Percentiles rank a stretch among this genome's conserved stretches.
phyloP scores from a whole-genome alignment of 2,113 vertebrate genomes.

The Paramormyrops kingsleyae region DNA sequence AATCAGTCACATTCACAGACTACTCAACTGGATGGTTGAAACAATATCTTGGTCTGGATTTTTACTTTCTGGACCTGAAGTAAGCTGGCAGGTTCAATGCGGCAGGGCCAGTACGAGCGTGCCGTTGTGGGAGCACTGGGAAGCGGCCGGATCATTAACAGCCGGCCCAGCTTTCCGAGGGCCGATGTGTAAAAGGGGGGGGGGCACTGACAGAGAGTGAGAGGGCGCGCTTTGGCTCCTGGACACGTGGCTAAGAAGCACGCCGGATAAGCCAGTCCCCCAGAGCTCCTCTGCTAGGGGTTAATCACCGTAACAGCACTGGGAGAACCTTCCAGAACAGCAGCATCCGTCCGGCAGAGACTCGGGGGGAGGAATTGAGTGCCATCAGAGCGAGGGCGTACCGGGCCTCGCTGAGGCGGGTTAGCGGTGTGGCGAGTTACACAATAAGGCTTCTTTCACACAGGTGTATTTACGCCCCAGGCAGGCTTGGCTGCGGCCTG shows the following conservation, averaged over 20 bases:
- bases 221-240: background rate
- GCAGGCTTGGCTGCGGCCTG: conserved; percentile 91
- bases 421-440: conserved; percentile 76
- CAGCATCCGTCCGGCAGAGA: conserved; percentile 60
- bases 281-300: conserved; percentile 47
- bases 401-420: conserved; percentile 69
- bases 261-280: conserved; percentile 19
- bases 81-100: background rate
- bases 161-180: background rate
- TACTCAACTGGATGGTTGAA: background rate
- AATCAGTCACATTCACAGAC: background rate
- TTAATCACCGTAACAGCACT: conserved; percentile 57
- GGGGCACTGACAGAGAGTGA: background rate
- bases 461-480: conserved; percentile 99
- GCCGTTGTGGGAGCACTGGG: background rate
- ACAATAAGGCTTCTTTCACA: conserved; percentile 90
- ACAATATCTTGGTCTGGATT: background rate
- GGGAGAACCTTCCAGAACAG: conserved; percentile 55
- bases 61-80: conserved; percentile 23
- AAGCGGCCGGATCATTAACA: background rate
- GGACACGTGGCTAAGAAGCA: background rate
- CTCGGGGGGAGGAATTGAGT: conserved; percentile 57
- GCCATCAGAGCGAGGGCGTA: conserved; percentile 62
- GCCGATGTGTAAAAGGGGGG: background rate
- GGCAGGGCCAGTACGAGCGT: background rate